These are phyloP conservation scores for Odocoileus hemionus DNA, from an alignment of 2,113 vertebrate species.

Conservation along the genomic window DNA sequence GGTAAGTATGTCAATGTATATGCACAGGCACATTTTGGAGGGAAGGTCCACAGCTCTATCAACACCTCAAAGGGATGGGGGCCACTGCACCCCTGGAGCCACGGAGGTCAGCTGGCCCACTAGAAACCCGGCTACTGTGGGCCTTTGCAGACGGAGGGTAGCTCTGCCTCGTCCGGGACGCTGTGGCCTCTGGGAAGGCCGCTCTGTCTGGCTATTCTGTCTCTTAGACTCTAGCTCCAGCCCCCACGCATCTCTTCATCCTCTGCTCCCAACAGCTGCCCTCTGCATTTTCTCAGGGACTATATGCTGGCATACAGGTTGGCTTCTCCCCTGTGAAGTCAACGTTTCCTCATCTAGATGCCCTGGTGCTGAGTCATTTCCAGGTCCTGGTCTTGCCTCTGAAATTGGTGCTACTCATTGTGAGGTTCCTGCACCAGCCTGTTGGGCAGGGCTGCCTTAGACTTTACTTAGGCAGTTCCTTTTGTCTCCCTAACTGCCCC, in stretches of 20 bases:
- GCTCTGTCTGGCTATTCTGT: not conserved
- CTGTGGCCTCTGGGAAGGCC: not conserved
- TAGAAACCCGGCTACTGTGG: fast-evolving
- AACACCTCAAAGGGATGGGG: not conserved
- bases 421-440: not conserved
- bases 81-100: not conserved
- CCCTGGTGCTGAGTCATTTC: not conserved
- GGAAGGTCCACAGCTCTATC: not conserved
- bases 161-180: not conserved
- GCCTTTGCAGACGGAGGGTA: not conserved
- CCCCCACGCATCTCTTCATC: fast-evolving
- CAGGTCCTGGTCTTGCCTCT: not conserved
- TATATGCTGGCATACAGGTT: not conserved
- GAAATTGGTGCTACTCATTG: not conserved
- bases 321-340: not conserved
- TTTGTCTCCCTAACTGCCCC: not conserved
- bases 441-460: not conserved
- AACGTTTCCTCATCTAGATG: not conserved
- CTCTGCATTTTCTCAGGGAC: not conserved
- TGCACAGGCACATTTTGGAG: not conserved
- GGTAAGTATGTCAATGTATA: fast-evolving
- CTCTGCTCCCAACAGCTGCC: not conserved
- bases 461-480: not conserved
- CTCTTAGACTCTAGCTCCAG: not conserved
- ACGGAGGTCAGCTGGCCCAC: fast-evolving